Percentiles rank a stretch among this genome's conserved stretches.
phyloP scores from a whole-genome alignment of 2,888 invertebrate genomes.

The Thymelicus lineola region DNA sequence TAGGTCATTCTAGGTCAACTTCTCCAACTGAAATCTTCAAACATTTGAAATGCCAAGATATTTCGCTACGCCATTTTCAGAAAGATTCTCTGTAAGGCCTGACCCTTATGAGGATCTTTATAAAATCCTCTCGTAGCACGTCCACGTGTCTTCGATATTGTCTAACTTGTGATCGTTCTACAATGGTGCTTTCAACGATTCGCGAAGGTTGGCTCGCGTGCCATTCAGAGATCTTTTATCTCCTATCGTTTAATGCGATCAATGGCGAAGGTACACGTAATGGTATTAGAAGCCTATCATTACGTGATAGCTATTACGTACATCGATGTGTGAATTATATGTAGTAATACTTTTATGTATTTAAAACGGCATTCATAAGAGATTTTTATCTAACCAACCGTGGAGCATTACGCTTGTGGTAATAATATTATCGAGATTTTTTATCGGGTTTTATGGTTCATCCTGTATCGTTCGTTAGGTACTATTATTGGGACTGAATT shows the following conservation, averaged over 20 bases:
- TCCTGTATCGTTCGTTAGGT: background rate
- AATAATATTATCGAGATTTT: background rate
- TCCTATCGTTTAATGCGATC: conserved; percentile 34
- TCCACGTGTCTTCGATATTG: conserved; percentile 25
- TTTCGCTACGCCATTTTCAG: too few species aligned
- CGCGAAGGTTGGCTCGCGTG: conserved; percentile 34
- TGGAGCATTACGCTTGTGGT: conserved; percentile 6
- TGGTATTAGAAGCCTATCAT: conserved; percentile 39
- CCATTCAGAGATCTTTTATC: conserved; percentile 37
- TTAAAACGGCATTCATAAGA: conserved; percentile 20
- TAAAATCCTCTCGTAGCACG: background rate
- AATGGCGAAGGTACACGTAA: conserved; percentile 35
- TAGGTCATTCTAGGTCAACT: too few species aligned
- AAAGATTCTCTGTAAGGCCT: too few species aligned
- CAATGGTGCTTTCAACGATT: conserved; percentile 31
- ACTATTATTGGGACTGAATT: background rate
- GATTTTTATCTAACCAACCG: conserved; percentile 18
- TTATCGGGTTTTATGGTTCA: background rate
- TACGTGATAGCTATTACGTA: conserved; percentile 34
- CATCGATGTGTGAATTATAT: conserved; percentile 28
- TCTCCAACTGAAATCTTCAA: too few species aligned
- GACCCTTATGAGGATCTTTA: background rate
- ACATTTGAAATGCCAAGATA: background rate
- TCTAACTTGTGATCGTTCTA: conserved; percentile 21
- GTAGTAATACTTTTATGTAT: conserved; percentile 30